A percentile compares a stretch with the other conserved stretches of the same genome.
These are phyloP conservation scores for Cuculus canorus DNA, from an alignment of 2,797 vertebrate species.

Conservation along the genomic window DNA sequence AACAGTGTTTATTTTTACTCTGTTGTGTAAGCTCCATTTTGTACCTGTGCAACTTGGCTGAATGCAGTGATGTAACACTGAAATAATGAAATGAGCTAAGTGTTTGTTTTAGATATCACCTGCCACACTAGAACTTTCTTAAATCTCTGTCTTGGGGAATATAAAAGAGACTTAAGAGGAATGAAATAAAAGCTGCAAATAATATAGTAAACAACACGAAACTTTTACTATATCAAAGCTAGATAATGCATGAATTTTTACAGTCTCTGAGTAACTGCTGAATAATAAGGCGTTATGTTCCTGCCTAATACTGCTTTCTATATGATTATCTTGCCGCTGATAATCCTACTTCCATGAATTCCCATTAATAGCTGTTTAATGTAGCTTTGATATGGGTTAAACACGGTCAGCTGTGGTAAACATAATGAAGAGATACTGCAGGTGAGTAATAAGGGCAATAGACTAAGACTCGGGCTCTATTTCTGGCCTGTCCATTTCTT, in stretches of 20 bases:
- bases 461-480: not conserved
- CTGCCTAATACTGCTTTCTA: not conserved
- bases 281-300: not conserved
- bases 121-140: not conserved
- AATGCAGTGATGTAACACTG: conserved; percentile 32
- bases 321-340: not conserved
- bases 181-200: conserved; percentile 16
- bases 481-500: not conserved
- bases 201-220: not conserved
- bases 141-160: not conserved
- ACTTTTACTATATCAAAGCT: not conserved
- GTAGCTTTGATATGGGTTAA: not conserved
- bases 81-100: conserved; percentile 42
- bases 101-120: conserved; percentile 43
- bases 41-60: conserved; percentile 40
- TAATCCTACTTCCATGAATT: not conserved
- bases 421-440: not conserved
- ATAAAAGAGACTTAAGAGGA: not conserved
- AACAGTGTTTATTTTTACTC: conserved; percentile 52
- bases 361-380: not conserved
- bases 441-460: not conserved
- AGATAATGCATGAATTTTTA: not conserved
- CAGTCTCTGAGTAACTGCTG: not conserved
- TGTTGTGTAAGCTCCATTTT: not conserved
- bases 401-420: not conserved